Base-by-base conservation (phyloP, 2,113 vertebrate species). In the Sterrhoptilus dennistouni region DNA sequence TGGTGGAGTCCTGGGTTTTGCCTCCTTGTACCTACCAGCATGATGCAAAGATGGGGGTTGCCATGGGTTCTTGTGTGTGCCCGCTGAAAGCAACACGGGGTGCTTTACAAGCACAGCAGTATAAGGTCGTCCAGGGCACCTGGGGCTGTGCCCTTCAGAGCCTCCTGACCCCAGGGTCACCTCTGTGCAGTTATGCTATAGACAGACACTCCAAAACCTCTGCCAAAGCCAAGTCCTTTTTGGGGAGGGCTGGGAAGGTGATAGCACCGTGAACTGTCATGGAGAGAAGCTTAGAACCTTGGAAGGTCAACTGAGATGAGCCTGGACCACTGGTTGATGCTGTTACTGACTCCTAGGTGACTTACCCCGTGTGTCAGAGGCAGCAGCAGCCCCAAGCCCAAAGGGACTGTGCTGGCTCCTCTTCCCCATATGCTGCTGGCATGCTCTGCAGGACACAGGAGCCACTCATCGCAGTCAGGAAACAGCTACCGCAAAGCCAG, bases 1-100 rank as follows among this genome's bases (percentile, higher is more conserved):
- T 66, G 38, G 42, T 90, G 78, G 54, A 83, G 71, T 68, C 29
- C 52, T 47, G 56, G 35, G 60, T 66, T 80, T 92, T 90, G 74
- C 83, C 60, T 88, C 12, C 68, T 78, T 75, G 60, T 81, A 76
- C 84, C 76, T 49, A 81, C 35, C 56, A 86, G 42, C 7, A 0
- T 20, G 52, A 88, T 80, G 75, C 42, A 83, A 57, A 85, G 63
- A 56, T 91, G 63, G 24, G 42, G 59, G 35, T 59, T 85, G 50
- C 77, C 70, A 9, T 15, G 59, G 81, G 47, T 77, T 50, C 63
- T 65, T 42, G 77, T 36, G 53, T 56, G 45, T 64, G 53, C 76
- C 44, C 21, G 7, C 52, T 78, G 63, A 82, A 18, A 79, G 31
- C 28, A 56, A 11, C 66, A 75, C 18, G 4, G 57, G 14, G 35